These are phyloP conservation scores for Felis chaus DNA, from an alignment of 2,113 vertebrate species.

Conservation along the genomic window DNA sequence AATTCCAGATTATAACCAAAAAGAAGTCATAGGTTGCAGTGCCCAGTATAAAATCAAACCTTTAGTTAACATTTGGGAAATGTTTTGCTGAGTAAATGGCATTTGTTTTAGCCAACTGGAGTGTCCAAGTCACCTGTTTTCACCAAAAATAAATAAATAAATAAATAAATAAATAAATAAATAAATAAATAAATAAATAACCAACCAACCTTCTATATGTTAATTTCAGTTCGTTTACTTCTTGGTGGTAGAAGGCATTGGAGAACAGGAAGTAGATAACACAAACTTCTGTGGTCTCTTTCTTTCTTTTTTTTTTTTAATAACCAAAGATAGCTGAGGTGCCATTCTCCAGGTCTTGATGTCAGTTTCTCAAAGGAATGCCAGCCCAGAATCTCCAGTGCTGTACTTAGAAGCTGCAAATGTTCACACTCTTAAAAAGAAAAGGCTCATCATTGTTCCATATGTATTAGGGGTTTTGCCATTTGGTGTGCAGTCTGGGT, in stretches of 20 bases:
- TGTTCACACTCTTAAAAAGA: background rate
- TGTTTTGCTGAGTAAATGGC: background rate
- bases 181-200: background rate
- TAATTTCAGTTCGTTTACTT: background rate
- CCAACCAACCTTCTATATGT: background rate
- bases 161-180: background rate
- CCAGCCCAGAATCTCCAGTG: background rate
- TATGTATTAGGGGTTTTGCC: background rate
- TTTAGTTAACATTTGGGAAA: background rate
- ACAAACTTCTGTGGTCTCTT: background rate
- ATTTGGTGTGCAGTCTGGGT: background rate
- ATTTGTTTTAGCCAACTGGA: background rate
- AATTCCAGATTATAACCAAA: background rate
- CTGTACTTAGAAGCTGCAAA: background rate
- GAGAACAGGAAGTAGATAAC: background rate
- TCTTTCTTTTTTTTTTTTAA: background rate
- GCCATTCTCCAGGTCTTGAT: background rate
- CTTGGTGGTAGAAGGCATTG: rapidly evolving
- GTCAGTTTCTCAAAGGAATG: background rate
- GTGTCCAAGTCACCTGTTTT: background rate
- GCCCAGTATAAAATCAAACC: background rate
- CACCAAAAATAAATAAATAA: background rate
- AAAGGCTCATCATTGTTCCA: background rate
- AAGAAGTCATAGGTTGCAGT: background rate
- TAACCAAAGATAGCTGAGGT: background rate